Conservation (phyloP, 2,113 vertebrate genomes). For the Malurus elegans region DNA sequence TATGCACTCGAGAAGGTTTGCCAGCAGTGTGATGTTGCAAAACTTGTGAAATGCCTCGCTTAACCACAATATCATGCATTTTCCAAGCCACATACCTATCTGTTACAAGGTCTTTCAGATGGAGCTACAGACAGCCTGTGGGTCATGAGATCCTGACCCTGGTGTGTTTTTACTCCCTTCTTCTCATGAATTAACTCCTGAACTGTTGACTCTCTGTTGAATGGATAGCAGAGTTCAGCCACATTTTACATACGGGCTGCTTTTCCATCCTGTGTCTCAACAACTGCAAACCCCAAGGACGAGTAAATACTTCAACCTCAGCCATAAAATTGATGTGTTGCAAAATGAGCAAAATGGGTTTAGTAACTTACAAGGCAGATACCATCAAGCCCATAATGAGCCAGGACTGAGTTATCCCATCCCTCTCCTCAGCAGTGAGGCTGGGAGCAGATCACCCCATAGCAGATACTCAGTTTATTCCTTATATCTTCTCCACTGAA, state of each 20-base stretch:
- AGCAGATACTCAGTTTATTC: neutral
- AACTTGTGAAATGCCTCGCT: neutral
- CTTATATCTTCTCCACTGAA: neutral
- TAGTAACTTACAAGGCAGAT: slow-evolving; percentile 35
- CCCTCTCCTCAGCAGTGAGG: neutral
- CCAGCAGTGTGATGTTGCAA: slow-evolving; percentile 28
- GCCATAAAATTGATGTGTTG: slow-evolving; percentile 60
- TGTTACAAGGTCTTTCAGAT: slow-evolving; percentile 51
- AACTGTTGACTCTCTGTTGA: slow-evolving; percentile 51
- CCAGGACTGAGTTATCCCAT: neutral
- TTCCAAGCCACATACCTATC: slow-evolving; percentile 56
- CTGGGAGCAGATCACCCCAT: neutral
- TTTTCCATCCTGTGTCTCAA: slow-evolving; percentile 34
- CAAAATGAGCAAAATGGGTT: slow-evolving; percentile 46
- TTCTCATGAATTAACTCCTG: slow-evolving; percentile 65
- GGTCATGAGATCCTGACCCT: slow-evolving; percentile 70
- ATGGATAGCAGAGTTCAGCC: slow-evolving; percentile 45
- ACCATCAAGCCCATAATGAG: slow-evolving; percentile 36
- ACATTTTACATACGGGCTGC: slow-evolving; percentile 19
- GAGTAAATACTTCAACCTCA: slow-evolving; percentile 40
- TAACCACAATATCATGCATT: slow-evolving; percentile 17
- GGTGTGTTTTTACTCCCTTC: slow-evolving; percentile 54
- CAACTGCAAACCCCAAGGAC: slow-evolving; percentile 51
- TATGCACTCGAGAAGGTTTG: neutral
- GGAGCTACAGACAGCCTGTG: slow-evolving; percentile 19